Conservation (phyloP, 2,888 invertebrate species). For the Microplitis deprimator region DNA sequence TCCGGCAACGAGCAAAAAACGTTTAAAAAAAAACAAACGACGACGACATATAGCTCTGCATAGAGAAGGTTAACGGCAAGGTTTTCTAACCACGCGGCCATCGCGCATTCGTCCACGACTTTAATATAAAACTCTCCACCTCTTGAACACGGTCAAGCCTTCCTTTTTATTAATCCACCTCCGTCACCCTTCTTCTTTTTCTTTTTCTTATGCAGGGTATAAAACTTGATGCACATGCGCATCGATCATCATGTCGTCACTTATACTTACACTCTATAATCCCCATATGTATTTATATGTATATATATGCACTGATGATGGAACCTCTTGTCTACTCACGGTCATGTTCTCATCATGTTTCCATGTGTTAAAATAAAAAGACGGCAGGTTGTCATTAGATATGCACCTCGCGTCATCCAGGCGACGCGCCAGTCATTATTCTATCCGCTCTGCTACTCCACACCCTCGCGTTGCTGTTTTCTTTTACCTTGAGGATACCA, state of each 20-base stretch:
- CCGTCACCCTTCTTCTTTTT: not conserved
- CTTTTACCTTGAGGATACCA: not conserved
- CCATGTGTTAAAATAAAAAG: conserved; percentile 25
- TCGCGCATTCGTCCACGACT: conserved; percentile 35
- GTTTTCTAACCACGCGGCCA: conserved; percentile 25
- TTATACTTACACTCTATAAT: not conserved
- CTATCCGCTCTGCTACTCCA: conserved; percentile 57
- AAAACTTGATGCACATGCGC: conserved; percentile 7
- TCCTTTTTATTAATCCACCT: conserved; percentile 7
- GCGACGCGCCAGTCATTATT: conserved; percentile 65
- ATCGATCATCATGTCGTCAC: not conserved
- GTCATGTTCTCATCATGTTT: conserved; percentile 25
- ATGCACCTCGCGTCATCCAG: conserved; percentile 66
- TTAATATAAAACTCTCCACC: conserved; percentile 16
- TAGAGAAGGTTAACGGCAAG: no score
- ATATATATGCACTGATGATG: not conserved
- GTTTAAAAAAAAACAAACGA: not conserved
- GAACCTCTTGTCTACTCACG: conserved; percentile 10
- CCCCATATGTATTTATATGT: conserved; percentile 2
- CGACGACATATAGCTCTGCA: not conserved
- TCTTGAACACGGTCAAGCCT: conserved; percentile 20
- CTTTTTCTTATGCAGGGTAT: conserved; percentile 7
- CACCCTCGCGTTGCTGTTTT: conserved; percentile 25
- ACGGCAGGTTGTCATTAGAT: conserved; percentile 58
- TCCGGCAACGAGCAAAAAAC: conserved; percentile 13